A percentile compares a stretch with the other conserved stretches of the same genome.
Conservation (phyloP, 2,797 vertebrate genomes). For the Acanthurus leucopareius region DNA sequence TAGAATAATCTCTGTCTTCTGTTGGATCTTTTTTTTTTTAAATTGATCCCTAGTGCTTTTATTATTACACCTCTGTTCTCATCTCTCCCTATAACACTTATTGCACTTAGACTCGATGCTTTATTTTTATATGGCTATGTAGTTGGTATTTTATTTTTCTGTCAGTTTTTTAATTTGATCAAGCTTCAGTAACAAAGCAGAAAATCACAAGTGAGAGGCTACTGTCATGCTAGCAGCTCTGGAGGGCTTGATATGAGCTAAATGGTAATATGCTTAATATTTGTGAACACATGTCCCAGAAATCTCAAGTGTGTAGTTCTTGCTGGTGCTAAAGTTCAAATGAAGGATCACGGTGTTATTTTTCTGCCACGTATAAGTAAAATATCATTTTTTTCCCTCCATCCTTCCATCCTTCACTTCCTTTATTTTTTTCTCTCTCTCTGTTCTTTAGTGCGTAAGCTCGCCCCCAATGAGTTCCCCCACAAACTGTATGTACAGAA, state of each 20-base stretch:
- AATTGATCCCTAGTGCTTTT: background rate
- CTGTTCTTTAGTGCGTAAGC: conserved; percentile 89
- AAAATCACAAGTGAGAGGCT: background rate
- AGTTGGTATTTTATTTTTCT: background rate
- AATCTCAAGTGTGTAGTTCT: no score
- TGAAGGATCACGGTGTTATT: no score
- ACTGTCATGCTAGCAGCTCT: no score
- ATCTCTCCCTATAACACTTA: background rate
- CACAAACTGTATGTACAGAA: conserved; percentile 99
- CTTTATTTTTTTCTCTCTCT: conserved; percentile 25
- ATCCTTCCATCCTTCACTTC: background rate
- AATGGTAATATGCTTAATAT: no score
- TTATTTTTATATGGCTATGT: background rate
- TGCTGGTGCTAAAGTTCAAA: no score
- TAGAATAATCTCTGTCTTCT: background rate
- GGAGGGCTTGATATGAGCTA: no score
- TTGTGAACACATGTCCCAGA: no score
- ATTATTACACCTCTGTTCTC: background rate
- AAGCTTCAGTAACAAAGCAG: background rate
- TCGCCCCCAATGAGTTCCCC: conserved; percentile 97
- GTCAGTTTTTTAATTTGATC: background rate
- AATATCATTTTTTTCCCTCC: background rate
- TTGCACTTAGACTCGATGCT: background rate
- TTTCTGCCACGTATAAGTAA: no score
- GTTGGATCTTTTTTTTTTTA: background rate